Evolutionary conservation across 64 coral and sea anemone genomes (phyloP).

Genomic region (Exaiptasia diaphana): DNA sequence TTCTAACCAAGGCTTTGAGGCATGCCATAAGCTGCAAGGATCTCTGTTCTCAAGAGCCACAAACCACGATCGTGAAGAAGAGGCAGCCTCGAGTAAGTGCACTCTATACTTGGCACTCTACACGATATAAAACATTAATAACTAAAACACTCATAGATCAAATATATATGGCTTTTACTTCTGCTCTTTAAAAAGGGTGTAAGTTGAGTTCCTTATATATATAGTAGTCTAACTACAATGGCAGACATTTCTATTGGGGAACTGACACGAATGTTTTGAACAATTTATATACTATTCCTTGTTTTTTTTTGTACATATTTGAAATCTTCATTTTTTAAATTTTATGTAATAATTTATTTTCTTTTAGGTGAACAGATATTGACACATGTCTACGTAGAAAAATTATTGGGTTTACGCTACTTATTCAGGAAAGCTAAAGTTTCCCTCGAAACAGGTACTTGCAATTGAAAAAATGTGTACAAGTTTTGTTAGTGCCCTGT

Average conservation of each 20-base stretch:
- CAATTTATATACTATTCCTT: not conserved
- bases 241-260: not conserved
- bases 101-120: too few species aligned
- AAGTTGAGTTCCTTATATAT: not conserved
- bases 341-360: not conserved
- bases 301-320: not conserved
- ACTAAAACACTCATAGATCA: too few species aligned
- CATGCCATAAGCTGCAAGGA: not conserved
- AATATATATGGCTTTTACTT: too few species aligned
- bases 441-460: not conserved
- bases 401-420: slow-evolving; percentile 1
- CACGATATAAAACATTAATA: too few species aligned
- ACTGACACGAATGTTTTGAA: not conserved
- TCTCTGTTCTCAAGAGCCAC: not conserved
- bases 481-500: not conserved
- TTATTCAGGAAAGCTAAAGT: slow-evolving; percentile 42
- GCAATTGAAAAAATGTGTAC: not conserved
- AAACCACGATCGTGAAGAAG: not conserved
- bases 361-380: slow-evolving; percentile 14
- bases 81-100: too few species aligned
- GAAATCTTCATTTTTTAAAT: not conserved
- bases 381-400: slow-evolving; percentile 31
- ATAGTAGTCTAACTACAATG: not conserved
- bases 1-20: not conserved
- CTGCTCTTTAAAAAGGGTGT: too few species aligned